Conservation (phyloP, 2,797 vertebrate species). For the Sphenopsis melanotis region DNA sequence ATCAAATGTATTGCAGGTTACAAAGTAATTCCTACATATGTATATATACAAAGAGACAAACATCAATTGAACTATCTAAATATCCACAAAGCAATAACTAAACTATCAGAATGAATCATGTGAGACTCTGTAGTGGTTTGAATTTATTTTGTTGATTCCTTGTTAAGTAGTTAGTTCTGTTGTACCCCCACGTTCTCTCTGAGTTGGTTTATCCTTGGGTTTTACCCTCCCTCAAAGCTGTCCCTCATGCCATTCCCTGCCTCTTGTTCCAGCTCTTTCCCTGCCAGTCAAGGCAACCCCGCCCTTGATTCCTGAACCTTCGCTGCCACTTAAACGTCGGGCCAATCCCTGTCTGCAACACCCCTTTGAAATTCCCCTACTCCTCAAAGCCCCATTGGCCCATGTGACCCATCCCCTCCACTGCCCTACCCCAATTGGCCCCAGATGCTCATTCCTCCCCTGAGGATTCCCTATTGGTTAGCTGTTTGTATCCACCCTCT, state of each 20-base stretch:
- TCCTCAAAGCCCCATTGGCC: not conserved
- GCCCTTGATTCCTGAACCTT: not conserved
- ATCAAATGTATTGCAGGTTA: not conserved
- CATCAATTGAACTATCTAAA: not conserved
- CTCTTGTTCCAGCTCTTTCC: not conserved
- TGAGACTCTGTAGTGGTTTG: not conserved
- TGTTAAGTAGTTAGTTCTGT: not conserved
- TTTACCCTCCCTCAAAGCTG: not conserved
- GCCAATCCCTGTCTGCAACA: not conserved
- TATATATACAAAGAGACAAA: not conserved
- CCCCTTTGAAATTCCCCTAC: not conserved
- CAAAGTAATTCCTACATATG: not conserved
- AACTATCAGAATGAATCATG: not conserved
- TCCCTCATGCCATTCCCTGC: not conserved
- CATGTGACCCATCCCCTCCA: not conserved
- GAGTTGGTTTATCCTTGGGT: not conserved
- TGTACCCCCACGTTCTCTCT: not conserved
- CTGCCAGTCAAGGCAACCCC: not conserved
- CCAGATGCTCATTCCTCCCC: not conserved
- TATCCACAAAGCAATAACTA: not conserved
- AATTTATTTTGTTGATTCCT: not conserved
- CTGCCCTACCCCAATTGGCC: not conserved
- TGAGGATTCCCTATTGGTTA: not conserved
- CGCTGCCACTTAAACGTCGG: not conserved
- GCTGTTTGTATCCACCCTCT: not conserved